phyloP scores from a whole-genome alignment of 2,888 invertebrate species.

The Sepiola atlantica region DNA sequence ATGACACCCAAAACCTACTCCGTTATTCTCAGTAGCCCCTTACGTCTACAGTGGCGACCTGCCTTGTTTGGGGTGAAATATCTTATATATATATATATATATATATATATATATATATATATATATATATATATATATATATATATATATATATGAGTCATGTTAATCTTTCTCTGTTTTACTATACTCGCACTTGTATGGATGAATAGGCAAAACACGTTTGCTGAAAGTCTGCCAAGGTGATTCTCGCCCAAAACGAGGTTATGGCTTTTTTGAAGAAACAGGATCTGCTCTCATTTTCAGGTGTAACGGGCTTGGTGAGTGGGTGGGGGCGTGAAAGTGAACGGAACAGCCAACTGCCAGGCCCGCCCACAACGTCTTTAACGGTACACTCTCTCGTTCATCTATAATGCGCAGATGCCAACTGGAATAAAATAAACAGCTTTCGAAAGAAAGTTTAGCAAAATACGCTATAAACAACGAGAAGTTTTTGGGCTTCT shows the following conservation, averaged over 20 bases:
- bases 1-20: no score
- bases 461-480: background rate
- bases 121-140: no score
- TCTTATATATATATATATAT: no score
- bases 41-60: no score
- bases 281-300: background rate
- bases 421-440: background rate
- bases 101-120: no score
- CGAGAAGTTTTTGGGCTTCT: background rate
- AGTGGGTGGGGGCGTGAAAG: background rate
- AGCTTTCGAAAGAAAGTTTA: background rate
- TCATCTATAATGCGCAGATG: background rate
- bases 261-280: background rate
- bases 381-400: background rate
- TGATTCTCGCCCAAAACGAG: background rate
- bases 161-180: no score
- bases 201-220: background rate
- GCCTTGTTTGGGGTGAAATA: no score
- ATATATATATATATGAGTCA: no score
- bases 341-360: background rate
- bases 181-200: no score
- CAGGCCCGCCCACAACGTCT: background rate
- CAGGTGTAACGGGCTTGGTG: no score
- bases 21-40: no score
- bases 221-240: background rate